These are phyloP conservation scores for Calycopis cecrops DNA, from an alignment of 1,140 invertebrate species.

Conservation along the genomic window DNA sequence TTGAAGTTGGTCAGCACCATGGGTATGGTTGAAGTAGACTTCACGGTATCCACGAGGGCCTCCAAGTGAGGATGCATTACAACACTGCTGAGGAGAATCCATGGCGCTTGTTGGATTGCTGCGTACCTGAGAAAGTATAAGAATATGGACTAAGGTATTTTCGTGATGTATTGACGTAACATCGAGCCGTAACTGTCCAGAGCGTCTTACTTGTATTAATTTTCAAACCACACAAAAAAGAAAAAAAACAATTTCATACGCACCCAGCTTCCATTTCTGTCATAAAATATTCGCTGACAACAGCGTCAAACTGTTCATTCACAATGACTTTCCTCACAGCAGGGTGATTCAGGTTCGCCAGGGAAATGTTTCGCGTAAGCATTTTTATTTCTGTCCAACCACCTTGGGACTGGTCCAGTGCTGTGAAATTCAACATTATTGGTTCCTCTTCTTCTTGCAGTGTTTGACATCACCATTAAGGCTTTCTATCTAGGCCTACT, in stretches of 20 bases:
- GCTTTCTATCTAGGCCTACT: not conserved
- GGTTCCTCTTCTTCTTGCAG: no score
- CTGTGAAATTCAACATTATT: conserved; percentile 23
- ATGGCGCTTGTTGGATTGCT: conserved; percentile 41
- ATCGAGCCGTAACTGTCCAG: no score
- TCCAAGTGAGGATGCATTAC: conserved; percentile 34
- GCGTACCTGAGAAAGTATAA: conserved; percentile 31
- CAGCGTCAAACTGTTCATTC: conserved; percentile 41
- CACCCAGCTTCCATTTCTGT: conserved; percentile 12
- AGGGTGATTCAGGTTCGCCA: not conserved
- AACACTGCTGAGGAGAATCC: conserved; percentile 39
- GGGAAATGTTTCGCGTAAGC: conserved; percentile 29
- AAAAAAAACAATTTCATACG: no score
- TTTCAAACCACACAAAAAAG: no score
- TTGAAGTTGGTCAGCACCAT: conserved; percentile 25
- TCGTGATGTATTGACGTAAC: no score
- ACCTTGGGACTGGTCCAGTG: conserved; percentile 19
- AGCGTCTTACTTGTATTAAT: no score
- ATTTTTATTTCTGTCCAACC: conserved; percentile 15
- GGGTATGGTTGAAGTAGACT: conserved; percentile 33
- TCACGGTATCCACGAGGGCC: conserved; percentile 34
- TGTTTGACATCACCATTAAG: conserved; percentile 14
- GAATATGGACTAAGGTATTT: no score
- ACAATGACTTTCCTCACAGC: conserved; percentile 21
- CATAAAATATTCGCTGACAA: conserved; percentile 46